Evolutionary conservation across 53 echinoderm and acorn worm genomes (phyloP).

Genomic region (Henricia sp.): DNA sequence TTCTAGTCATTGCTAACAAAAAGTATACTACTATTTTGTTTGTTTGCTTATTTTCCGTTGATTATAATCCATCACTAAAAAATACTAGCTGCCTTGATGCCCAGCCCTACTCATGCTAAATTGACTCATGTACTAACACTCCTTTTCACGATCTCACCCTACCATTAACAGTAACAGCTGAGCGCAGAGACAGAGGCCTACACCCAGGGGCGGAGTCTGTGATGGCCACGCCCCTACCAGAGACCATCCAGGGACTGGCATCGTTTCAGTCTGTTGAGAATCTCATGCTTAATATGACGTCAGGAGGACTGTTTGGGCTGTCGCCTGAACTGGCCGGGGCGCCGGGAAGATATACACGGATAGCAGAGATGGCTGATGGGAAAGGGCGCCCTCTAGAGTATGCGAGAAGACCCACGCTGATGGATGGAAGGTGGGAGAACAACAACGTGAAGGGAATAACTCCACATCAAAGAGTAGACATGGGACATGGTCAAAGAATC

Average conservation of each 20-base stretch:
- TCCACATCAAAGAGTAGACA: background rate
- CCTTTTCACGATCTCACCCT: slow-evolving; percentile 42
- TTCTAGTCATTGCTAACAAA: no score
- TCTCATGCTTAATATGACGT: slow-evolving; percentile 87
- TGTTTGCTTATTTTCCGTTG: no score
- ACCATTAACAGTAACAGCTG: slow-evolving; percentile 82
- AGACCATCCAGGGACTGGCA: slow-evolving; percentile 47
- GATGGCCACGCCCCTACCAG: slow-evolving; percentile 2
- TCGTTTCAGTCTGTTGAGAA: slow-evolving; percentile 82
- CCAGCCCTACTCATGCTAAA: slow-evolving; percentile 9
- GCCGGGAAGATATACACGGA: slow-evolving; percentile 3
- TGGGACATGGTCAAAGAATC: background rate
- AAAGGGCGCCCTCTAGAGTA: background rate
- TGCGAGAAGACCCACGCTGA: slow-evolving; percentile 32
- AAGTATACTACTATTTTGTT: no score
- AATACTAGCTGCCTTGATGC: no score
- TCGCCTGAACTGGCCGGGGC: slow-evolving; percentile 47
- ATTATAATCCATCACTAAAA: no score
- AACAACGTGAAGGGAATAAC: slow-evolving; percentile 24
- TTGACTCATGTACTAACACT: slow-evolving; percentile 37
- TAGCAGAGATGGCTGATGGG: background rate
- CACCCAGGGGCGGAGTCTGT: slow-evolving; percentile 59
- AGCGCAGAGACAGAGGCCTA: slow-evolving; percentile 81
- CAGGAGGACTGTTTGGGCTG: slow-evolving; percentile 51
- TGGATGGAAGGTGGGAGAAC: slow-evolving; percentile 27